These are phyloP conservation scores for Gibbula magus DNA, from an alignment of 2,888 invertebrate genomes.

Conservation along the genomic window DNA sequence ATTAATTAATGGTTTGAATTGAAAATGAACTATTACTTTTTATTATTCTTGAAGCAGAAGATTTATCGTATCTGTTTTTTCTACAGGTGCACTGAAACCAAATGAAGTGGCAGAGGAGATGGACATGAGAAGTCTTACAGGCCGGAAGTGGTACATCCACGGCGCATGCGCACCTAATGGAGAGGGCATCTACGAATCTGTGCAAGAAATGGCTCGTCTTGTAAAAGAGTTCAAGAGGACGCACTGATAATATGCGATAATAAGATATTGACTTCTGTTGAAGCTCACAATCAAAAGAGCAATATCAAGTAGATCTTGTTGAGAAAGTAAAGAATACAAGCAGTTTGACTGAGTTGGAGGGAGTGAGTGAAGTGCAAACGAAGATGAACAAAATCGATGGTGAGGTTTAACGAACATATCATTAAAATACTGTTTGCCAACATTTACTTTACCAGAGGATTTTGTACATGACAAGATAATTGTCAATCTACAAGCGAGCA, in stretches of 20 bases:
- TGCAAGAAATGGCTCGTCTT: conserved; percentile 69
- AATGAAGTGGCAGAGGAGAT: conserved; percentile 66
- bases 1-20: background rate
- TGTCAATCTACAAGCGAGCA: too few species aligned
- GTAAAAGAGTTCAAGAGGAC: conserved; percentile 65
- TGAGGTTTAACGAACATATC: too few species aligned
- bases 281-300: too few species aligned
- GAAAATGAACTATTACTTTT: background rate
- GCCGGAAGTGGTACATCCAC: conserved; percentile 72
- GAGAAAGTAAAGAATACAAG: background rate
- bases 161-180: conserved; percentile 71
- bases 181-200: conserved; percentile 73
- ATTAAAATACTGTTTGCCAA: too few species aligned
- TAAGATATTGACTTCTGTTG: too few species aligned
- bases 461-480: too few species aligned
- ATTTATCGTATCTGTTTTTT: background rate
- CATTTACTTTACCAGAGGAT: too few species aligned
- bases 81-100: conserved; percentile 59
- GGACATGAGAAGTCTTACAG: conserved; percentile 55
- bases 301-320: too few species aligned
- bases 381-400: too few species aligned
- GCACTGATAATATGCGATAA: conserved; percentile 18
- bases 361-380: too few species aligned
- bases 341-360: too few species aligned
- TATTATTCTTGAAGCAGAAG: background rate